Conservation (phyloP, 2,113 vertebrate genomes). For the Gymnogyps californianus region DNA sequence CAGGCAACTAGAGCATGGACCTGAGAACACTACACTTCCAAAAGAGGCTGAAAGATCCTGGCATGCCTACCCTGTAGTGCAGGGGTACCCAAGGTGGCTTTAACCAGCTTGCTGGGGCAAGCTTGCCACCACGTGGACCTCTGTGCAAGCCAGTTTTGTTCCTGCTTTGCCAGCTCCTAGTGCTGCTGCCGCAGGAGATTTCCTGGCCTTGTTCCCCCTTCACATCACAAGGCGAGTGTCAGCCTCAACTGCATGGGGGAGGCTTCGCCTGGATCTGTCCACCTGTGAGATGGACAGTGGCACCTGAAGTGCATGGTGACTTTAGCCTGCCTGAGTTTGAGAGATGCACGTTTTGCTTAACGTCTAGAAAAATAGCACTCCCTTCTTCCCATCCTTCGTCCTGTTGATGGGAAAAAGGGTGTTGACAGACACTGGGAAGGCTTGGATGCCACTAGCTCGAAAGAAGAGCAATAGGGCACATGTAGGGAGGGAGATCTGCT, state of each 20-base stretch:
- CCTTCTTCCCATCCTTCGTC: not conserved
- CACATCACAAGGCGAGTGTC: not conserved
- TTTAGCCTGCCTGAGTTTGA: not conserved
- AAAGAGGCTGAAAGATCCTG: not conserved
- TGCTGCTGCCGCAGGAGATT: not conserved
- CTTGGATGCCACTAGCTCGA: not conserved
- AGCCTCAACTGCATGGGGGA: not conserved
- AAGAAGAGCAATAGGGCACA: not conserved
- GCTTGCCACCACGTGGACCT: not conserved
- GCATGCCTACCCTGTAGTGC: not conserved
- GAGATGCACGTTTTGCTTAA: not conserved
- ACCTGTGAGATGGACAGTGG: not conserved
- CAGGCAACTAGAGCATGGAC: not conserved
- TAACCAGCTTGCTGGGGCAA: not conserved
- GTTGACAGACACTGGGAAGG: not conserved
- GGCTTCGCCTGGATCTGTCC: not conserved
- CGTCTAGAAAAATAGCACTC: not conserved
- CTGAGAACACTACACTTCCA: not conserved
- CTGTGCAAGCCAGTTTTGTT: not conserved
- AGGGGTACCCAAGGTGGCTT: not conserved
- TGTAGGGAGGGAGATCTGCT: not conserved
- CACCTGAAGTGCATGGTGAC: not conserved
- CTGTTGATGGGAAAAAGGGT: not conserved
- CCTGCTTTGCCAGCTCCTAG: not conserved
- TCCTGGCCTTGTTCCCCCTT: not conserved